Percentiles rank a stretch among this genome's conserved stretches.
phyloP scores from a whole-genome alignment of 2,113 vertebrate species.

The Xyliphius kryptos region DNA sequence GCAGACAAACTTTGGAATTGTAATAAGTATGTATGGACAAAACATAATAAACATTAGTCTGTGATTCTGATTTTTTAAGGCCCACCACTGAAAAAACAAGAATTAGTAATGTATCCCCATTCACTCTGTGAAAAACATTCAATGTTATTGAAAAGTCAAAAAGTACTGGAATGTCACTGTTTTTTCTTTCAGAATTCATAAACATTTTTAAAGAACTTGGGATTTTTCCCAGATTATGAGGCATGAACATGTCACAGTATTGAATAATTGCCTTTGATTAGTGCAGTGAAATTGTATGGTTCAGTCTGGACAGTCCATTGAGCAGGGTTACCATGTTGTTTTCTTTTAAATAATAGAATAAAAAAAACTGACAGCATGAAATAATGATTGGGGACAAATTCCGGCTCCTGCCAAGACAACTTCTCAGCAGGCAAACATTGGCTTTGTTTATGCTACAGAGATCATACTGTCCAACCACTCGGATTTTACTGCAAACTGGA shows the following conservation, averaged over 20 bases:
- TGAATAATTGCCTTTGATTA: constrained; percentile 3
- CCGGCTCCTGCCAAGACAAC: constrained; percentile 46
- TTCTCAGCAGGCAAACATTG: constrained; percentile 37
- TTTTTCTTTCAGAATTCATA: too few species aligned
- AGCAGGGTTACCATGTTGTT: constrained; percentile 29
- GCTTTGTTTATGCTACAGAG: constrained; percentile 41
- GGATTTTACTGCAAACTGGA: constrained; percentile 3
- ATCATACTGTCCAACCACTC: constrained; percentile 31
- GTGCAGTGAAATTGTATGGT: constrained; percentile 2
- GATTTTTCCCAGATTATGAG: constrained; percentile 6
- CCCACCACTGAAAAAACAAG: too few species aligned
- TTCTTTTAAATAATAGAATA: constrained; percentile 23
- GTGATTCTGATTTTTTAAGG: too few species aligned
- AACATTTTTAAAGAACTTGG: background rate
- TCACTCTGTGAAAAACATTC: too few species aligned
- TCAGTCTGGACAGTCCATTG: constrained; percentile 9
- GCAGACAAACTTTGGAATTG: too few species aligned
- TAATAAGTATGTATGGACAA: too few species aligned
- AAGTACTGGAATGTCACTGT: too few species aligned
- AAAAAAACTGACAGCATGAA: constrained; percentile 40
- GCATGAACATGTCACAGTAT: constrained; percentile 3
- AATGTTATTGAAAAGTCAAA: too few species aligned
- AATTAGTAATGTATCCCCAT: too few species aligned
- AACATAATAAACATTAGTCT: too few species aligned
- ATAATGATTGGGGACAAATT: constrained; percentile 41